Evolutionary conservation across 2,113 vertebrate genomes (phyloP), one percentile per base, ranked within the genome.

Genomic region (Lepus timidus): DNA sequence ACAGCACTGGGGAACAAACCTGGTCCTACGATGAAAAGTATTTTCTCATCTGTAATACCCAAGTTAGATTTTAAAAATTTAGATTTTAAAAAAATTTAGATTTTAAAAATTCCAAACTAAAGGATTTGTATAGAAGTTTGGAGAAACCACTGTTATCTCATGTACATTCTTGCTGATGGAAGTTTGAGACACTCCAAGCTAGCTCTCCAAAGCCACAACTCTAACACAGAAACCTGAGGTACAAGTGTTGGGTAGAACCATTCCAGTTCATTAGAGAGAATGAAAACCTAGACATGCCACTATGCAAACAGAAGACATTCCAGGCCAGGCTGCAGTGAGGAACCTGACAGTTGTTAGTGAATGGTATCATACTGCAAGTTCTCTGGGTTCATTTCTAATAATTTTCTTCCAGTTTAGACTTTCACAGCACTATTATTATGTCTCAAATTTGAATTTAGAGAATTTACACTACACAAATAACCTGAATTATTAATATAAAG

Each of bases 401-500:
- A 16, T 76, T 70, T 82, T 25, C 31, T 94, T 86, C 75, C 73
- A 58, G 76, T 76, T 85, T 85, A 73, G 39, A 67, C 22, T 88
- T 82, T 17, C 5, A 20, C 19, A 33, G 31, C 14, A 76, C 19
- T 81, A 49, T 23, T 51, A 62, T 1, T 61, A 55, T 1, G 25
- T 16, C 16, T 95, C 19, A 70, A 44, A 74, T 90, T 36, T 19
- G 49, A 82, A 80, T 12, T 39, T 39, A 51, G 3, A 95, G 11
- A 81, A 92, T 52, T 55, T 79, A 85, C 83, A 58, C 25, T 74
- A 51, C 55, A 29, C 14, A 75, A 85, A 96, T 76, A 96, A 75
- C 9, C 49, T 55, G 62, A 71, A 70, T 78, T n/a, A 65, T 23
- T 49, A 85, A 85, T 61, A 52, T 58, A 86, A 88, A 88, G 33